Evolutionary conservation across 2,888 invertebrate species (phyloP), one percentile per base, ranked within the genome.

Genomic region (Unio delphinus): DNA sequence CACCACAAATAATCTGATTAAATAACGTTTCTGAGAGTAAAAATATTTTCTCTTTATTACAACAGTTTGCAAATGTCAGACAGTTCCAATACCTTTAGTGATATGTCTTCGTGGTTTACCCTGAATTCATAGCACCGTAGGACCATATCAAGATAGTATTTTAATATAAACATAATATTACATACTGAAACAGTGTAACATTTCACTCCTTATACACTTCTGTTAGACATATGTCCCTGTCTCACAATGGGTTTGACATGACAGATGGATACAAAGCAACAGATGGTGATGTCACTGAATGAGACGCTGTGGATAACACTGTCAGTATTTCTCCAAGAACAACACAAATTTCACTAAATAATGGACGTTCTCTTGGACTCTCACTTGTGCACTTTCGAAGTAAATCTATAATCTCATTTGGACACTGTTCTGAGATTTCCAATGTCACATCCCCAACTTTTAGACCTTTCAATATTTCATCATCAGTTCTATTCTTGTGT

Each of bases 401-500:
- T 34, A 90, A 72, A 30, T 83, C 83, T 61, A 76, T 78, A 73
- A 90, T 78, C 58, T 85, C 83, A 20, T 78, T 74, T 20, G 90
- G 89, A 71, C 87, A 86, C 62, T 84, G 84, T 56, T 83, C 81
- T 15, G 88, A 74, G 45, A 79, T 70, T 55, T 84, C 83, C 59
- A 87, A 76, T 60, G 70, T 68, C 45, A 81, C 68, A 71, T 83
- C 83, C 54, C 80, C 82, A n/a, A 73, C 78, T 75, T 82, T 82
- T 56, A 86, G 72, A 63, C 80, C 81, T 63, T 83, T 79, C 64
- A 90, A 74, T 20, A 96, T 93, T 0, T 94, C 93, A 72, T 94
- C 95, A 87, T 96, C 95, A 80, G 94, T 94, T 79, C 94, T 90
- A 81, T 94, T 94, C 20, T 93, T 92, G 86, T 95, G 94, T 0